A percentile compares a stretch with the other conserved stretches of the same genome.
Conservation (phyloP, 2,113 vertebrate genomes). For the Aspidoscelis tigris region DNA sequence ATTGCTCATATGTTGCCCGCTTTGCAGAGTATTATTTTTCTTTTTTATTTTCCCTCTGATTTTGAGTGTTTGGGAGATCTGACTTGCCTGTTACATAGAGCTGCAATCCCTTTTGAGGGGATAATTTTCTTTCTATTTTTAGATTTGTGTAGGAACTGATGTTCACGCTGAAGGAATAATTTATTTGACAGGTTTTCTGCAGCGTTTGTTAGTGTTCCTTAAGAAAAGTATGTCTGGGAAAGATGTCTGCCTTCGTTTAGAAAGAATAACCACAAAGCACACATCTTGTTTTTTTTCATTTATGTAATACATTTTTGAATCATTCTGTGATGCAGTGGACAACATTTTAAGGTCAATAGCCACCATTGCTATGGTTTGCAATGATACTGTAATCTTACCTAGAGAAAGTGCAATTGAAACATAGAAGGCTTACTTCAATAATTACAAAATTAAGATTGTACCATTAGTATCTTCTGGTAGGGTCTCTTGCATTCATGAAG, state of each 20-base stretch:
- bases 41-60: not conserved
- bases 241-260: not conserved
- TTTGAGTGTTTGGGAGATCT: constrained; percentile 38
- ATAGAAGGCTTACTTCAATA: too few species aligned
- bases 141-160: constrained; percentile 42
- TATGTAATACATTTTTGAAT: too few species aligned
- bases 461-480: not conserved
- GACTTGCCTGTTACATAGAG: not conserved
- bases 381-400: not conserved
- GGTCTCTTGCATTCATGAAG: not conserved
- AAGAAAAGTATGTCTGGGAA: constrained; percentile 11
- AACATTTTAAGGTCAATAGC: not conserved
- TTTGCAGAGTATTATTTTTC: not conserved
- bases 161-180: constrained; percentile 54
- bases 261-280: constrained; percentile 39
- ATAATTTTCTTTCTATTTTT: constrained; percentile 39
- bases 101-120: constrained; percentile 8
- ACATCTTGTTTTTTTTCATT: not conserved
- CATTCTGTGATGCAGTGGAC: not conserved
- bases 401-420: too few species aligned
- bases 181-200: constrained; percentile 51
- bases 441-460: too few species aligned
- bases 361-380: not conserved
- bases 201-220: constrained; percentile 45
- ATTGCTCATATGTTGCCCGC: constrained; percentile 17